Conservation (phyloP, 2,113 vertebrate species). For the Microcebus jonahi region DNA sequence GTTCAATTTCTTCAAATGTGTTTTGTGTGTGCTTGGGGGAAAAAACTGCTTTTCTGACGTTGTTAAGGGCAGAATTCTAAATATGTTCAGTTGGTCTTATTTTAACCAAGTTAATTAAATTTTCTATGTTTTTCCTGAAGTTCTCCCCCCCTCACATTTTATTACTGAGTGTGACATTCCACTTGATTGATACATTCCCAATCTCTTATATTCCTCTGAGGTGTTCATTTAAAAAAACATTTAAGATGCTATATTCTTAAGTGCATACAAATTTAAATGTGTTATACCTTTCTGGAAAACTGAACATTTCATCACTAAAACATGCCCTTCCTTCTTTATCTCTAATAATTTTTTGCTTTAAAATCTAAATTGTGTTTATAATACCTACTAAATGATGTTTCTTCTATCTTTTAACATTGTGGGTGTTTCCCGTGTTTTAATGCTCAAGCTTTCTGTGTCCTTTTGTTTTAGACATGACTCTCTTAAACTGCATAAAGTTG, state of each 20-base stretch:
- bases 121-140: background rate
- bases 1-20: background rate
- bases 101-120: background rate
- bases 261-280: background rate
- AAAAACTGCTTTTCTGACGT: background rate
- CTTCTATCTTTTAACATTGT: background rate
- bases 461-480: background rate
- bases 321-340: background rate
- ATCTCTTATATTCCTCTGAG: background rate
- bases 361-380: background rate
- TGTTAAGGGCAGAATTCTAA: background rate
- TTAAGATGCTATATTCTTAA: background rate
- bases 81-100: background rate
- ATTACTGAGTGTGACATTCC: background rate
- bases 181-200: background rate
- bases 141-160: background rate
- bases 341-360: background rate
- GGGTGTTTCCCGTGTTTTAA: background rate
- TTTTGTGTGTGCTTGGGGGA: background rate
- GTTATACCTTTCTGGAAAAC: background rate
- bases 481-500: background rate
- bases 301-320: background rate
- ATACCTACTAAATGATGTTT: background rate
- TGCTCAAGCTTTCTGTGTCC: background rate
- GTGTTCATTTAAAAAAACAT: background rate